phyloP scores from a whole-genome alignment of 2,797 vertebrate species.

The Diglossa cyanea region DNA sequence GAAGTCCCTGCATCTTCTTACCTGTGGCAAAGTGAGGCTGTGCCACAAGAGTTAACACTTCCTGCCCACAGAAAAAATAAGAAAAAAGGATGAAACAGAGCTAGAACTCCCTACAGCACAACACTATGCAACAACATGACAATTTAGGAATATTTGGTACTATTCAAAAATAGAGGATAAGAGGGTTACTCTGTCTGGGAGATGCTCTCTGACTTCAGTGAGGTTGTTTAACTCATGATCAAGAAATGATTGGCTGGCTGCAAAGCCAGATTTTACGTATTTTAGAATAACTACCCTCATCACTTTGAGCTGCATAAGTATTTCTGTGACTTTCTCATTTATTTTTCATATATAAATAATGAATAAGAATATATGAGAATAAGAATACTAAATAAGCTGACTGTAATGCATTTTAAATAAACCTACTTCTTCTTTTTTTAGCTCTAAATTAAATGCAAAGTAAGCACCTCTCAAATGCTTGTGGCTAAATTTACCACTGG shows the following conservation, averaged over 20 bases:
- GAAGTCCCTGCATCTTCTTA: not conserved
- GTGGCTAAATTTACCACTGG: slow-evolving; percentile 45
- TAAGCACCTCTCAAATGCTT: slow-evolving; percentile 17
- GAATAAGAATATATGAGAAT: slow-evolving; percentile 1
- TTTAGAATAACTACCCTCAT: not conserved
- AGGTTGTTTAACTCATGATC: not conserved
- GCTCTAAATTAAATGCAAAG: slow-evolving; percentile 43
- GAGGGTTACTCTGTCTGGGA: not conserved
- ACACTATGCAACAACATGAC: not conserved
- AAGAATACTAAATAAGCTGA: slow-evolving; percentile 33
- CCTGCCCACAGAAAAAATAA: not conserved
- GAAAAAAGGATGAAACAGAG: not conserved
- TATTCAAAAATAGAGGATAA: not conserved
- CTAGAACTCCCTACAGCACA: not conserved
- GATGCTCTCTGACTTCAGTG: not conserved
- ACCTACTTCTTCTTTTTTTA: slow-evolving; percentile 14
- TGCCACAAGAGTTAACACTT: not conserved
- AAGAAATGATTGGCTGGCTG: not conserved
- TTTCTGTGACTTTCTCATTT: not conserved
- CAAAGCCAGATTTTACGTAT: not conserved
- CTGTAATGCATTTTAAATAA: slow-evolving; percentile 51
- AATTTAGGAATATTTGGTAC: not conserved
- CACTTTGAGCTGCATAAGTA: not conserved
- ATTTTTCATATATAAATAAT: slow-evolving; percentile 13
- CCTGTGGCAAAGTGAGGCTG: not conserved